Conservation (phyloP, 2,113 vertebrate species). For the Nothocercus nigrocapillus region DNA sequence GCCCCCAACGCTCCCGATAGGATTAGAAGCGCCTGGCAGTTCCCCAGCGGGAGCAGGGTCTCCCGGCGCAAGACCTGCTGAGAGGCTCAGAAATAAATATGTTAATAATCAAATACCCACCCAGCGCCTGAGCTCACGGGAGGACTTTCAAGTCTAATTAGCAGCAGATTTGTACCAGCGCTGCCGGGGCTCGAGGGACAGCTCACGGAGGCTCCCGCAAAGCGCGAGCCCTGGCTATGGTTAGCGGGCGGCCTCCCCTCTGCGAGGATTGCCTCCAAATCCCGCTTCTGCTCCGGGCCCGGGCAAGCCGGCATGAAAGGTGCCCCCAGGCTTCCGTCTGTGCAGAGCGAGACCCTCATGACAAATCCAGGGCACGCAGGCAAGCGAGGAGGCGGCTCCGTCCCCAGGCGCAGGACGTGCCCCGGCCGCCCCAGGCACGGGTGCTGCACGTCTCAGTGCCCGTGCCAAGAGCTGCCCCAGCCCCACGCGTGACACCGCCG, state of each 20-base stretch:
- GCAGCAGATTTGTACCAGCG: slow-evolving; percentile 56
- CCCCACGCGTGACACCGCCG: fast-evolving
- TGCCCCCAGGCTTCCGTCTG: background rate
- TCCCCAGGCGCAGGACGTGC: background rate
- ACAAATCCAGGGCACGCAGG: background rate
- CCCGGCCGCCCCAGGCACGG: background rate
- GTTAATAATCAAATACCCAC: slow-evolving; percentile 60
- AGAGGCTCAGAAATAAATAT: slow-evolving; percentile 51
- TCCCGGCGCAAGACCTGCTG: slow-evolving; percentile 16
- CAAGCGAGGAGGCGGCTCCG: background rate
- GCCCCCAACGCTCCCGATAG: background rate
- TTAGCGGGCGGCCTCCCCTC: background rate
- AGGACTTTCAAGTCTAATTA: slow-evolving; percentile 71
- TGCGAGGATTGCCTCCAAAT: slow-evolving; percentile 35
- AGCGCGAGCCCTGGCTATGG: slow-evolving; percentile 11
- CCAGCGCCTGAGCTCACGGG: slow-evolving; percentile 38
- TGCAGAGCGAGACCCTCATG: background rate
- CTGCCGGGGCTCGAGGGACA: slow-evolving; percentile 29
- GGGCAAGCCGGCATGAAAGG: background rate
- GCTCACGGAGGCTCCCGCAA: background rate
- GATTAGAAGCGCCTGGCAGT: background rate
- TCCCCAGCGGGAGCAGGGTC: background rate
- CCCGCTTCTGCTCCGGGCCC: background rate
- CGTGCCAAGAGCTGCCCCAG: background rate
- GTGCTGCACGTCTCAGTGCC: fast-evolving